A percentile compares a stretch with the other conserved stretches of the same genome.
Conservation (phyloP, 2,888 invertebrate species). For the Plagiodera versicolora region DNA sequence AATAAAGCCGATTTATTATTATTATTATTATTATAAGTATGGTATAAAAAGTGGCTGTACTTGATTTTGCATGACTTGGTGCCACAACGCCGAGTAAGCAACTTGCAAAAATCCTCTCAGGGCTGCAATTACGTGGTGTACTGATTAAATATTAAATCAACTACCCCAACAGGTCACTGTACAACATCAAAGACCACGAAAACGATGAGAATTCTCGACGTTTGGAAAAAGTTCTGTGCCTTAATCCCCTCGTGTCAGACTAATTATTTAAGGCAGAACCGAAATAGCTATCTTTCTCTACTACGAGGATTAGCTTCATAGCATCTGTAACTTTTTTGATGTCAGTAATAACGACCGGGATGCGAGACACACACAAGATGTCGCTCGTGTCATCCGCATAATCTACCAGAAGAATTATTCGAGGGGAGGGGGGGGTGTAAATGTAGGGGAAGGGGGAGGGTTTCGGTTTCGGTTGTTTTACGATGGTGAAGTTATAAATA, state of each 20-base stretch:
- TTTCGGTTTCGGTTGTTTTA: not conserved
- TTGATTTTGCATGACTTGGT: no score
- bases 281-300: conserved; percentile 40
- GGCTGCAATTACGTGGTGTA: no score
- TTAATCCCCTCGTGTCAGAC: conserved; percentile 43
- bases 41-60: no score
- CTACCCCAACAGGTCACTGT: not conserved
- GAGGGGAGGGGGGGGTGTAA: no score
- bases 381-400: not conserved
- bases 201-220: conserved; percentile 33
- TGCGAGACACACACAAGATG: conserved; percentile 3
- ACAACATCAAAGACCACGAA: conserved; percentile 11
- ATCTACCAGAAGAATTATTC: no score
- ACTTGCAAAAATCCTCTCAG: no score
- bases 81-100: no score
- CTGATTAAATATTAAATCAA: not conserved
- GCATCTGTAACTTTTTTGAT: conserved; percentile 37
- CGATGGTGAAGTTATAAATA: not conserved
- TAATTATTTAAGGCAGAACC: conserved; percentile 44
- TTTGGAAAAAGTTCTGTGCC: conserved; percentile 38
- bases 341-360: conserved; percentile 15
- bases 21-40: no score
- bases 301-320: conserved; percentile 41
- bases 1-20: no score
- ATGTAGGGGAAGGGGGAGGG: no score